phyloP scores from a whole-genome alignment of 2,113 vertebrate genomes.

The Cricetomys ansorgei region DNA sequence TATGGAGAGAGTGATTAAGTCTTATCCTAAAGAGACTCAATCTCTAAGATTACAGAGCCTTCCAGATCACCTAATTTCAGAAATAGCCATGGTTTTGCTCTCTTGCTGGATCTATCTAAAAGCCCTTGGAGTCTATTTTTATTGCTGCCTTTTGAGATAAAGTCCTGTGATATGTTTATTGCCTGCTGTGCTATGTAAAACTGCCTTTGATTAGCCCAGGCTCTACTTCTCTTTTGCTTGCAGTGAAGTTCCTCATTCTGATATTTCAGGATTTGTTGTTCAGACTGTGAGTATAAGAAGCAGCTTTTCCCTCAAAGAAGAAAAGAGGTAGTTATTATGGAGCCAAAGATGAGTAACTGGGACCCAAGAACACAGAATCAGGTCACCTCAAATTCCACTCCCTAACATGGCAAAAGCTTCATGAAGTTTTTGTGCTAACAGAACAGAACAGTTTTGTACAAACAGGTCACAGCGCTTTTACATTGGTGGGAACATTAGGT shows the following conservation, averaged over 20 bases:
- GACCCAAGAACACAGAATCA: background rate
- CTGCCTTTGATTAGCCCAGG: slow-evolving; percentile 22
- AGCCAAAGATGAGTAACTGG: background rate
- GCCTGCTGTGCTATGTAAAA: background rate
- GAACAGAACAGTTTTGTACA: background rate
- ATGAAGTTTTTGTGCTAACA: background rate
- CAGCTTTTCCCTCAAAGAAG: background rate
- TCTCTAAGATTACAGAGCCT: background rate
- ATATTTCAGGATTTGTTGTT: slow-evolving; percentile 27
- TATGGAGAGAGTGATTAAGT: background rate
- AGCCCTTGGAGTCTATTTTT: slow-evolving; percentile 40
- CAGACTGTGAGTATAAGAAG: background rate
- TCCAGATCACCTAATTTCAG: slow-evolving; percentile 14
- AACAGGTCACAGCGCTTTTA: background rate
- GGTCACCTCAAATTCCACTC: background rate
- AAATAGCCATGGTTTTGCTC: slow-evolving; percentile 21
- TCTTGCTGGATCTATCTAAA: slow-evolving; percentile 34
- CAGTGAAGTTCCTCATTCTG: background rate
- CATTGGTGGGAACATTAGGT: background rate
- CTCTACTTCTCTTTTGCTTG: background rate
- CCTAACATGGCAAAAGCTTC: background rate
- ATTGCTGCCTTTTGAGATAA: slow-evolving; percentile 44
- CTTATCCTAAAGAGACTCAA: background rate
- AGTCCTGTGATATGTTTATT: slow-evolving; percentile 13
- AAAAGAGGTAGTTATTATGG: background rate